Base-by-base conservation (phyloP, 2,888 invertebrate genomes). In the Nebria brevicollis region DNA sequence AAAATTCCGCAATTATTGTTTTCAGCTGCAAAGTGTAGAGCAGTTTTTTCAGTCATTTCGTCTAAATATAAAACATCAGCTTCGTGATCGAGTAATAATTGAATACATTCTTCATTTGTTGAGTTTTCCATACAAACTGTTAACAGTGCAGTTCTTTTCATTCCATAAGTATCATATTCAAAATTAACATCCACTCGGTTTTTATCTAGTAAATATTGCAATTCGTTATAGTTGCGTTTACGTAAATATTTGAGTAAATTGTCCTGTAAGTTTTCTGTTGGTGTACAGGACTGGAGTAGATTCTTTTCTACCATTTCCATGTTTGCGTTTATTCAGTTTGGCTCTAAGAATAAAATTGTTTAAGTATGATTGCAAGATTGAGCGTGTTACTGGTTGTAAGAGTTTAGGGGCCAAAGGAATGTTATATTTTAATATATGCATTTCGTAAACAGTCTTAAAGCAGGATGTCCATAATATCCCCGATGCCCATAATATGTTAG, bases 21-120 rank as follows among this genome's bases (percentile, higher is more conserved):
- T 85, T 92, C 91, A 0, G 92, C 90, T 2, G 93, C 93, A 82
- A 93, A 92, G 87, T 94, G 94, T 83, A 94, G 89, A 0, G 94
- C 93, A n/a, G 93, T 92, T 83, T 91, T 91, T 15, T 91, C 90
- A 77, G 92, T 90, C 1, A 89, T 89, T 83, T 90, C 89, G 86
- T 93, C 93, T 0, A 92, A 85, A 84, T 88, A 90, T 84, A 93
- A 93, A 0, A 93, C 91, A 86, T 93, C 90, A 0, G 93, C 94
- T 82, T 93, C 93, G 77, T 91, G 87, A 81, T 92, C 90, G 11
- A 94, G 86, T 65, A 95, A 88, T 3, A 91, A 88, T 84, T 91
- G 89, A 0, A 93, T 91, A 78, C 93, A 94, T 54, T 91, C 90
- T 43, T 90, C 86, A 83, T 89, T 89, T 68, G 92, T 90, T 82